Evolutionary conservation across 1,140 invertebrate species (phyloP).

Genomic region (Drosophila ohnishii): DNA sequence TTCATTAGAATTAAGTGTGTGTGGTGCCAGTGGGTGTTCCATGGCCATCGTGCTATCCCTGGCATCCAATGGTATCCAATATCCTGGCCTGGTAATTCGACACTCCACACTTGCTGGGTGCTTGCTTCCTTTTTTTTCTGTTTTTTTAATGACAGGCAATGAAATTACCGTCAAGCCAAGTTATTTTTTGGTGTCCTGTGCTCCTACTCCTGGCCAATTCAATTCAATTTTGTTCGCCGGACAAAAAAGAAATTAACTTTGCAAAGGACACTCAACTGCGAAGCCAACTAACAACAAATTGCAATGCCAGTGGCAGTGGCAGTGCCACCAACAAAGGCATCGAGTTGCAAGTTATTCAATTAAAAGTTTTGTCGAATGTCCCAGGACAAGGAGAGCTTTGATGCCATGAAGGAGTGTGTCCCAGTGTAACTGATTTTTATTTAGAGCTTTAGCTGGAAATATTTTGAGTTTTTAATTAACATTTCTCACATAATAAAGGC

Average conservation of each 20-base stretch:
- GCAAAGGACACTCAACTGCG: slow-evolving; percentile 49
- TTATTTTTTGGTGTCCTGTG: slow-evolving; percentile 1
- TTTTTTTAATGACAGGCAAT: slow-evolving; percentile 68
- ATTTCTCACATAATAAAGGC: background rate
- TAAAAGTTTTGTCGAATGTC: slow-evolving; percentile 70
- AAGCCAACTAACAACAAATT: slow-evolving; percentile 68
- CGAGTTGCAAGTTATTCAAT: slow-evolving; percentile 79
- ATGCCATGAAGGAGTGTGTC: background rate
- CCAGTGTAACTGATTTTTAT: slow-evolving; percentile 10
- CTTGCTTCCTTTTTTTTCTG: background rate
- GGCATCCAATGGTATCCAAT: slow-evolving; percentile 47
- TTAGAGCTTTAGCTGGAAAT: background rate
- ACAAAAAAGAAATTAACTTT: slow-evolving; percentile 58
- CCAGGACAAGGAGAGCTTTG: slow-evolving; percentile 19
- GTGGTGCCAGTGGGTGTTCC: slow-evolving; percentile 9
- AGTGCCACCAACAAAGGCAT: slow-evolving; percentile 48
- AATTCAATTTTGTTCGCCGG: slow-evolving; percentile 59
- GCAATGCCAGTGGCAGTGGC: slow-evolving; percentile 17
- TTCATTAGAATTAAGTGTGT: slow-evolving; percentile 42
- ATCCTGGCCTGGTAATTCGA: slow-evolving; percentile 49
- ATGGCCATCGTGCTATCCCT: background rate
- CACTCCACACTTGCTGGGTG: slow-evolving; percentile 9
- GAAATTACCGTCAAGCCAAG: slow-evolving; percentile 66
- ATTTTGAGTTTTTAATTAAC: slow-evolving; percentile 10
- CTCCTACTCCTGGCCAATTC: slow-evolving; percentile 43